Percentiles rank a stretch among this genome's conserved stretches.
phyloP scores from a whole-genome alignment of 2,113 vertebrate species.

The Xenus cinereus region DNA sequence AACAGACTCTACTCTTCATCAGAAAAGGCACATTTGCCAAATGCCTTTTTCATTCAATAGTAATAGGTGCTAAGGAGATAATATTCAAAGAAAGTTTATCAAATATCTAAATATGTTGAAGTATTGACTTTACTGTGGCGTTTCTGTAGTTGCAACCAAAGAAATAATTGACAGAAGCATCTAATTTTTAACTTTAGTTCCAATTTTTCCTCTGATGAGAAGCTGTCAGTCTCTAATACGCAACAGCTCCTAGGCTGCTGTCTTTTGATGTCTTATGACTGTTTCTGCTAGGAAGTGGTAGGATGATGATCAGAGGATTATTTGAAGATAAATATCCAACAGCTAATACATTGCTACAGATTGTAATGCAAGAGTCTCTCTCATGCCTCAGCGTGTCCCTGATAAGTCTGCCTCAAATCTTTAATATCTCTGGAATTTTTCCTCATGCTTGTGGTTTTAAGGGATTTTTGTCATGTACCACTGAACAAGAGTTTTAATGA shows the following conservation, averaged over 20 bases:
- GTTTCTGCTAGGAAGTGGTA: not conserved
- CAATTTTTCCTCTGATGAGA: rapidly evolving
- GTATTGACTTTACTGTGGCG: not conserved
- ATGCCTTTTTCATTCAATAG: not conserved
- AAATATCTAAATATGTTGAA: not conserved
- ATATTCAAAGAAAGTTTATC: not conserved
- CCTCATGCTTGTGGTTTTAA: not conserved
- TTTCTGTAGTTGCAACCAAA: not conserved
- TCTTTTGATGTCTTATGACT: not conserved
- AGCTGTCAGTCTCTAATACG: not conserved
- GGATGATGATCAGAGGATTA: not conserved
- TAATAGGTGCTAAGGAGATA: not conserved
- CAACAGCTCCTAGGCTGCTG: not conserved
- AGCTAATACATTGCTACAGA: not conserved
- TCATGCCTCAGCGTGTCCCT: not conserved
- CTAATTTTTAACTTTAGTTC: not conserved
- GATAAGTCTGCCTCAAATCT: not conserved
- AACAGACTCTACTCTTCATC: not conserved
- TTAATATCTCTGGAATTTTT: not conserved
- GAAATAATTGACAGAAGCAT: not conserved
- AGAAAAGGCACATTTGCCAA: not conserved
- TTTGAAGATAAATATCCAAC: not conserved
- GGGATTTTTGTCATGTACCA: not conserved
- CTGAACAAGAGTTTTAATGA: not conserved
- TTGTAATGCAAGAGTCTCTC: not conserved